phyloP scores from a whole-genome alignment of 1,140 invertebrate species.

The Solenopsis invicta region DNA sequence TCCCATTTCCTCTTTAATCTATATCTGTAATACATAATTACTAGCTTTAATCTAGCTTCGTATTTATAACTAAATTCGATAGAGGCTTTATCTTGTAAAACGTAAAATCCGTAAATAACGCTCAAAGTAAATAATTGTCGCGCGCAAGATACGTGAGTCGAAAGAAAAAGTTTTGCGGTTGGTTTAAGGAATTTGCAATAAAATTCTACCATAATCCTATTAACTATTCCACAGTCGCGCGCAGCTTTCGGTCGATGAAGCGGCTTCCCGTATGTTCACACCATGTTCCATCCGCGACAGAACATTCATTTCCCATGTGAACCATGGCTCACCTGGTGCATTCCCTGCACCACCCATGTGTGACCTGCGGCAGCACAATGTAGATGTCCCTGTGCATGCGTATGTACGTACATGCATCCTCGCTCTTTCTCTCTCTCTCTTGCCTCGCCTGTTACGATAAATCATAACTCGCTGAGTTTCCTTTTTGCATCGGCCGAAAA shows the following conservation, averaged over 20 bases:
- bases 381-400: conserved; percentile 34
- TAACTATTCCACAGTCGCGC: conserved; percentile 48
- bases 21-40: conserved; percentile 2
- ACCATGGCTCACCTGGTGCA: conserved; percentile 84
- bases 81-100: not conserved
- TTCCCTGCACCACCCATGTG: conserved; percentile 63
- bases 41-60: not conserved
- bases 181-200: conserved; percentile 53
- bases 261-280: conserved; percentile 74
- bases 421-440: conserved; percentile 6
- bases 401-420: conserved; percentile 28
- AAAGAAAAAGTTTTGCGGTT: not conserved
- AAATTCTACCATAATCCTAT: conserved; percentile 45
- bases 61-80: conserved; percentile 6
- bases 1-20: not conserved
- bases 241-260: conserved; percentile 67
- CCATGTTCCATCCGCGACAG: conserved; percentile 84
- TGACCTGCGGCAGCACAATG: conserved; percentile 51
- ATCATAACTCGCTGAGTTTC: conserved; percentile 73
- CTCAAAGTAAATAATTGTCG: not conserved
- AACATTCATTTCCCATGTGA: conserved; percentile 87
- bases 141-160: not conserved
- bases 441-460: conserved; percentile 59
- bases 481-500: conserved; percentile 66
- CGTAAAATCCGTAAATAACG: conserved; percentile 7